phyloP scores from a whole-genome alignment of 1,140 invertebrate species.

The Dendrolimus punctatus region DNA sequence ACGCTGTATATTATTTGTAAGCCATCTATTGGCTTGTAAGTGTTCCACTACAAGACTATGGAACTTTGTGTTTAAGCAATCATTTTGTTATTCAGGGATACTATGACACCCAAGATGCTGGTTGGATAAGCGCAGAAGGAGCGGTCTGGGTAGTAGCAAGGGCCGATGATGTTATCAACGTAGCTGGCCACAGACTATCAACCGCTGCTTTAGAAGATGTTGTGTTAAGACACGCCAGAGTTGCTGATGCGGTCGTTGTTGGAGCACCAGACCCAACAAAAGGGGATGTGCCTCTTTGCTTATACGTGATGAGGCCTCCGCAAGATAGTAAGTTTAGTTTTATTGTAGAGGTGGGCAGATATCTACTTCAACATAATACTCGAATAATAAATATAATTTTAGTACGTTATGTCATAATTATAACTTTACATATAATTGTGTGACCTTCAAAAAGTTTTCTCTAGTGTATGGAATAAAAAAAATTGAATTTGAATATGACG shows the following conservation, averaged over 20 bases:
- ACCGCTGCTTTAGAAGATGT: constrained; percentile 93
- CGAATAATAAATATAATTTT: no score
- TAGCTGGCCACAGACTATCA: constrained; percentile 92
- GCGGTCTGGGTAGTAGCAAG: constrained; percentile 91
- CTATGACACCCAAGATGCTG: constrained; percentile 97
- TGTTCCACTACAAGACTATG: neutral
- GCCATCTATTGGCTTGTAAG: no score
- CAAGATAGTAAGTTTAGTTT: constrained; percentile 61
- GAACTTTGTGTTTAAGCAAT: neutral
- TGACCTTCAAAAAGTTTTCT: no score
- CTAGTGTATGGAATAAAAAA: no score
- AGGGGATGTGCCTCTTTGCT: constrained; percentile 90
- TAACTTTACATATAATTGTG: no score
- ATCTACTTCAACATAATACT: no score
- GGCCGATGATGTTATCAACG: constrained; percentile 97
- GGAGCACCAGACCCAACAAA: constrained; percentile 92
- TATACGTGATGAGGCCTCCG: constrained; percentile 81
- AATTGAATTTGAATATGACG: no score
- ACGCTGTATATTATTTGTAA: no score
- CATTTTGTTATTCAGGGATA: constrained; percentile 80
- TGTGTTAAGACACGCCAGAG: constrained; percentile 84
- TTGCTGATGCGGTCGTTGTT: constrained; percentile 89
- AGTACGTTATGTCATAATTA: no score
- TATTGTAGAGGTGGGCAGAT: neutral
- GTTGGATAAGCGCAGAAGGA: constrained; percentile 86